Conservation (phyloP, 2,888 invertebrate species). For the Brenthis hecate region DNA sequence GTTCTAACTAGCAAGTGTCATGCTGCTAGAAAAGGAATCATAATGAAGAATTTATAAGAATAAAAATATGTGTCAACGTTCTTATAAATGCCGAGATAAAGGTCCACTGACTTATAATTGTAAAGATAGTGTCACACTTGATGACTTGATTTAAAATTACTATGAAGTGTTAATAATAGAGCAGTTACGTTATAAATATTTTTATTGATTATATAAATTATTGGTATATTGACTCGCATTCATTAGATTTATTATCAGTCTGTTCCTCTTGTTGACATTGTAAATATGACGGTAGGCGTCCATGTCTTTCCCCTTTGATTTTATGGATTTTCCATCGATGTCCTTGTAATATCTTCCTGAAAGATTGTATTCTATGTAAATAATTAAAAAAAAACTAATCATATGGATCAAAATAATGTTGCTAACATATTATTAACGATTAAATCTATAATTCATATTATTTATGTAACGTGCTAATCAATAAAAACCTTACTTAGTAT, state of each 20-base stretch:
- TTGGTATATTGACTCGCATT: conserved; percentile 21
- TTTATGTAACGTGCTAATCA: not conserved
- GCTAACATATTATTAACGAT: not conserved
- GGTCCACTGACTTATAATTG: conserved; percentile 25
- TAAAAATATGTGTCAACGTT: conserved; percentile 26
- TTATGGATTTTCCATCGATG: conserved; percentile 73
- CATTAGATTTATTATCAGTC: conserved; percentile 21
- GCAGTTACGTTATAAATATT: conserved; percentile 16
- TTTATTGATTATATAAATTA: conserved; percentile 29
- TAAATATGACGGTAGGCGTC: conserved; percentile 68
- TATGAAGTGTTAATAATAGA: not conserved
- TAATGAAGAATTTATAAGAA: conserved; percentile 7
- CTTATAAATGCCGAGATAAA: conserved; percentile 36
- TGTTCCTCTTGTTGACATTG: conserved; percentile 56
- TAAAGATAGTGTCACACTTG: not conserved
- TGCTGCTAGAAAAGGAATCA: not conserved
- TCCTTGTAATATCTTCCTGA: conserved; percentile 74
- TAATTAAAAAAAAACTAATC: no score
- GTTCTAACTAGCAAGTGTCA: conserved; percentile 11
- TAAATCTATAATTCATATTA: not conserved
- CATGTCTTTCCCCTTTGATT: conserved; percentile 69
- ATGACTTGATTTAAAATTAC: not conserved
- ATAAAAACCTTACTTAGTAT: conserved; percentile 65
- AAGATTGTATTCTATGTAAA: not conserved
- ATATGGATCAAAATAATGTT: no score